Evolutionary conservation across 2,797 vertebrate genomes (phyloP), one percentile per base, ranked within the genome.

Genomic region (Acrocephalus scirpaceus): DNA sequence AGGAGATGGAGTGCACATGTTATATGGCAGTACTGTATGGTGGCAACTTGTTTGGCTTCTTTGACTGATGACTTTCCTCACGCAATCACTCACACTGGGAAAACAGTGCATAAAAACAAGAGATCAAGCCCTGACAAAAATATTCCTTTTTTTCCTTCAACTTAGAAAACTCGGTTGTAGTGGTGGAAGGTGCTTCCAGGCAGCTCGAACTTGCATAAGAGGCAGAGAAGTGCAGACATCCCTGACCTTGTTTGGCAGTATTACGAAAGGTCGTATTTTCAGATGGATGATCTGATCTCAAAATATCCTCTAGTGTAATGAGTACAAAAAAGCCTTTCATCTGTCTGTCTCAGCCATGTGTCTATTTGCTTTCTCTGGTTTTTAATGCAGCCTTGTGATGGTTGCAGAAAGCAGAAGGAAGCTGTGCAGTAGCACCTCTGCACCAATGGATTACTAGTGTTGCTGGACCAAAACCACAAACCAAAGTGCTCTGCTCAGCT

Each of bases 251-350:
- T 47, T 92, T 84, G 88, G 70, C 83, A 79, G 75, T 5, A 75
- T 78, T 95, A 90, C 10, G 36, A 88, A 79, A 95, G 86, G 92
- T 90, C 38, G 9, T 20, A 65, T 74, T 94, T 97, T 96, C 80
- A 92, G 82, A 94, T 71, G 74, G 64, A 88, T 87, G 74, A 92
- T 78, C 83, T 92, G 75, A 82, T 92, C 83, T 84, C 29, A 9
- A 95, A 96, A 95, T 76, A 90, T 96, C 64, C 89, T 93, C 86
- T 56, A 47, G 40, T 74, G 78, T 81, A 92, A 90, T 21, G 61
- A 95, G 67, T 72, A 95, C 66, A 91, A 95, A 86, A 7, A 60
- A 85, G 51, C 15, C 86, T 81, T 89, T 88, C 77, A 89, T 90
- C 54, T 57, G 22, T 58, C 67, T 93, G 77, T 72, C 75, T 95